Conservation (phyloP, 2,113 vertebrate genomes). For the Oreochromis niloticus region DNA sequence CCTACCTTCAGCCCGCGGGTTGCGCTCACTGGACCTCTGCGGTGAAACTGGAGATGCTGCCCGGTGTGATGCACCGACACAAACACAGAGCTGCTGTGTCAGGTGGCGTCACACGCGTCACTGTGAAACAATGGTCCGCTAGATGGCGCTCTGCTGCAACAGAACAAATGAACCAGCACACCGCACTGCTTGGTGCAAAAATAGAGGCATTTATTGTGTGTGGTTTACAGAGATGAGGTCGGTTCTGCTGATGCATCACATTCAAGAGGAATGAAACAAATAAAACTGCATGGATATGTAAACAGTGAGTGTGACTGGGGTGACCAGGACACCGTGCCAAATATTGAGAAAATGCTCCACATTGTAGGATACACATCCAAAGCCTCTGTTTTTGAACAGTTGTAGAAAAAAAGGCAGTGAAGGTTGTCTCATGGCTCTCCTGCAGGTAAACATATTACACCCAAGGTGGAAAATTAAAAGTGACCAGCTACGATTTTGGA, state of each 20-base stretch:
- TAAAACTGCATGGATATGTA: fast-evolving
- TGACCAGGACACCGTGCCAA: neutral
- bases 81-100: neutral
- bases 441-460: neutral
- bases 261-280: neutral
- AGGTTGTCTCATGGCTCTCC: neutral
- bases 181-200: neutral
- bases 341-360: neutral
- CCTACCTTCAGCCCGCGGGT: slow-evolving; percentile 1
- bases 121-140: neutral
- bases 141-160: neutral
- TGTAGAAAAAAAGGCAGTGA: neutral
- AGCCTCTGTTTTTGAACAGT: neutral
- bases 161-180: neutral
- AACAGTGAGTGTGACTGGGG: neutral
- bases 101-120: slow-evolving; percentile 15
- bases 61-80: neutral
- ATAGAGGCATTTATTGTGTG: neutral
- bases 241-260: neutral
- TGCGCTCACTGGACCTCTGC: neutral
- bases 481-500: neutral
- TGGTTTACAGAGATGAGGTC: neutral
- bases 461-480: neutral
- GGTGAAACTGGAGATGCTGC: slow-evolving; percentile 10
- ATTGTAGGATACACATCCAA: neutral